phyloP scores from a whole-genome alignment of 2,888 invertebrate species.

The Amitus sp. region DNA sequence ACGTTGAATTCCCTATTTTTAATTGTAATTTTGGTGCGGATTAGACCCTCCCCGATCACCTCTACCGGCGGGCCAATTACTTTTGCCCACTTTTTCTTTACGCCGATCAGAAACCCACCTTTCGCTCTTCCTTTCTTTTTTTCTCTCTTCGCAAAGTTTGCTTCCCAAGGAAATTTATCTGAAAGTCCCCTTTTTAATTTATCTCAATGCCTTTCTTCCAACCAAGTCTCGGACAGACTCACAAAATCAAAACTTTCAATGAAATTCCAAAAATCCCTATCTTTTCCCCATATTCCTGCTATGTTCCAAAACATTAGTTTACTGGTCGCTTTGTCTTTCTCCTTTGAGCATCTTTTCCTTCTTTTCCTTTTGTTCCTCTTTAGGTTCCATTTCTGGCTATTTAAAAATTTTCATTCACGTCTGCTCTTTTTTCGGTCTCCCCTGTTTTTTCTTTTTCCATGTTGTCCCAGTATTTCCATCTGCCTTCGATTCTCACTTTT shows the following conservation, averaged over 20 bases:
- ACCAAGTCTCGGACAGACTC: conserved; percentile 33
- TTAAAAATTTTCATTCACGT: conserved; percentile 6
- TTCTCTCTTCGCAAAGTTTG: conserved; percentile 11
- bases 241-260: conserved; percentile 27
- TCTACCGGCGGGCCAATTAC: conserved; percentile 8
- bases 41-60: conserved; percentile 4
- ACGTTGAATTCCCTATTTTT: conserved; percentile 5
- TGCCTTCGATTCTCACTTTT: conserved; percentile 15
- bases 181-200: conserved; percentile 12
- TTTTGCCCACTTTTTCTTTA: conserved; percentile 12
- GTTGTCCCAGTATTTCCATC: conserved; percentile 14
- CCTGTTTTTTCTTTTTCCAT: conserved; percentile 8
- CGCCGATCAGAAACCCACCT: conserved; percentile 31
- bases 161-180: conserved; percentile 20
- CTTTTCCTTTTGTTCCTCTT: not conserved
- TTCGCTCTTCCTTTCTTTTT: conserved; percentile 29
- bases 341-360: not conserved
- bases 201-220: conserved; percentile 34
- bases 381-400: too few species aligned
- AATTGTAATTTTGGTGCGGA: not conserved
- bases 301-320: conserved; percentile 33
- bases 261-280: conserved; percentile 30
- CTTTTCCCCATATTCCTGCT: conserved; percentile 33
- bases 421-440: conserved; percentile 13
- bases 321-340: not conserved